Base-by-base conservation (phyloP, 1,140 invertebrate genomes). In the Drosophila nasuta region DNA sequence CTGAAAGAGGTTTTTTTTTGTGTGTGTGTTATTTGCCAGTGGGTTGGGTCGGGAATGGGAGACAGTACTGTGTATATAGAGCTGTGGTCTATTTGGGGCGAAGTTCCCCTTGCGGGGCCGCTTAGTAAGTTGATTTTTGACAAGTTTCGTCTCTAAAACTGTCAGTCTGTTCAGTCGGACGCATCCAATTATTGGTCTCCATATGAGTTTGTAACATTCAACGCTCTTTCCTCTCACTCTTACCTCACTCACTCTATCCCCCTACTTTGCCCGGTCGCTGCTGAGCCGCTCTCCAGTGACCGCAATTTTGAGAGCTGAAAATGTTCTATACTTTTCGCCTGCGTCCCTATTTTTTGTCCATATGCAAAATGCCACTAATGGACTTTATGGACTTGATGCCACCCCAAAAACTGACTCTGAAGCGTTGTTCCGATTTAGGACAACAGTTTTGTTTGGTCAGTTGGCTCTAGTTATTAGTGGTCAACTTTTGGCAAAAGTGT, bases 291-390 rank as follows among this genome's bases (percentile, higher is more conserved):
- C 46, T 43, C 38, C 13, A 13, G 75, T 68, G 65, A 79, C 82
- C 83, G 54, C 83, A 86, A 74, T 88, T 79, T 77, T 45, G 20
- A 78, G 67, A 78, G 67, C 63, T 75, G 17, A 41, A 57, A 46
- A 72, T 49, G 56, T 51, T 43, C 28, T 38, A 43, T 46, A 56
- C 43, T 57, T 63, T 45, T 57, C 0, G 17, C 57, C n/a, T 5
- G 13, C 20, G 10, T 17, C 10, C 28, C 28, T 57, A 20, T 57
- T 57, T 35, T 63, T 69, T 76, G 65, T 56, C 68, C 64, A 72
- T 75, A 85, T 79, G 83, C 72, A 79, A 82, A 86, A 88, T 81
- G 66, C 73, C 80, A 88, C 77, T 87, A 87, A 87, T 87, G 83
- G 83, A 88, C 80, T 87, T 80, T 77, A 87, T 87, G 82, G 77